These are phyloP conservation scores for Peribatodes rhomboidaria DNA, from an alignment of 2,888 invertebrate genomes.

Conservation along the genomic window DNA sequence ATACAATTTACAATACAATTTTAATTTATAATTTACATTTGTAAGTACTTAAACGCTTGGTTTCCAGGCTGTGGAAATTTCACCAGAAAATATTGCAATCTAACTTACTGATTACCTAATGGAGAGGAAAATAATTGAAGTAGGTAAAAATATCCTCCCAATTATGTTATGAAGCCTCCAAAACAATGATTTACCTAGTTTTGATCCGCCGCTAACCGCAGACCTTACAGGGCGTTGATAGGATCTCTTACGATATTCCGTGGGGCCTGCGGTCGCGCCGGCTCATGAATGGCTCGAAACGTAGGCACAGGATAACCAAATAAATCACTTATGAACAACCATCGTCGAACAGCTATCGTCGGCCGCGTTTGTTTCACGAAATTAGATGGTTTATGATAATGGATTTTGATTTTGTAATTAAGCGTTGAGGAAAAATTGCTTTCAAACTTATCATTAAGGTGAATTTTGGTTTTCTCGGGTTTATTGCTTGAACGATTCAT, in stretches of 20 bases:
- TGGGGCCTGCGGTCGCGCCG: constrained; percentile 16
- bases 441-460: background rate
- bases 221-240: constrained; percentile 15
- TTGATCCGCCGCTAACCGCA: constrained; percentile 33
- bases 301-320: constrained; percentile 17
- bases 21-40: too few relatives aligned
- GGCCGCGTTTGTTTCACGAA: constrained; percentile 27
- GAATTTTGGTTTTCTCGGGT: background rate
- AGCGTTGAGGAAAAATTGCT: constrained; percentile 31
- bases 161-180: constrained; percentile 3
- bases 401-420: constrained; percentile 21
- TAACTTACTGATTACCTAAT: too few relatives aligned
- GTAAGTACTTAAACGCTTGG: too few relatives aligned
- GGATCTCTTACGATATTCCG: constrained; percentile 13
- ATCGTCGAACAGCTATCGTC: constrained; percentile 12
- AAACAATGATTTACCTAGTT: constrained; percentile 24
- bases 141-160: too few relatives aligned
- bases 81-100: too few relatives aligned
- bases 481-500: too few relatives aligned
- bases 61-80: too few relatives aligned
- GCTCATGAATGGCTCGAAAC: constrained; percentile 25
- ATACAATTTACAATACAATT: too few relatives aligned
- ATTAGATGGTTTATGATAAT: constrained; percentile 21
- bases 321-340: constrained; percentile 28
- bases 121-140: too few relatives aligned